These are phyloP conservation scores for Melierax canorus DNA, from an alignment of 2,113 vertebrate genomes.

Conservation along the genomic window DNA sequence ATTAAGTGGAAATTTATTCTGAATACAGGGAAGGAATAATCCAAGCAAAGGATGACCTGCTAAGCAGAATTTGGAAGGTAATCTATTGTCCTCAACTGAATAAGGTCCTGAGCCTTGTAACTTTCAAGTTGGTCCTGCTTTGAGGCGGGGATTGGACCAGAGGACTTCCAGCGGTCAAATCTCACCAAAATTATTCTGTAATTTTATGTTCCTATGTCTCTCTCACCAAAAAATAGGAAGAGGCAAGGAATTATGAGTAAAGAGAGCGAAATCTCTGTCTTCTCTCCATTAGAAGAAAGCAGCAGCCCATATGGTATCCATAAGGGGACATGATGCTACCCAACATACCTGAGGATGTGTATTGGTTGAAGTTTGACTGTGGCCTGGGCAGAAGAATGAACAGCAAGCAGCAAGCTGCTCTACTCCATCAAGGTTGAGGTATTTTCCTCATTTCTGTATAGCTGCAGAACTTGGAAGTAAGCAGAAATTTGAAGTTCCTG, in stretches of 20 bases:
- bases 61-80: neutral
- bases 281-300: neutral
- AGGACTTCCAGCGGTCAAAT: neutral
- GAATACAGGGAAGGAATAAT: neutral
- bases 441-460: neutral
- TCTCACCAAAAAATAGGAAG: neutral
- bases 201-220: neutral
- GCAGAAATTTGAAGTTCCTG: neutral
- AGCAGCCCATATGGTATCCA: neutral
- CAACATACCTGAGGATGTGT: neutral
- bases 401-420: neutral
- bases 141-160: neutral
- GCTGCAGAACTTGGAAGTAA: neutral
- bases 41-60: neutral
- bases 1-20: neutral
- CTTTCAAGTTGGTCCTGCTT: neutral
- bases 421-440: neutral
- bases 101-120: neutral
- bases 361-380: neutral
- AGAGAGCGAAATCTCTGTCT: neutral
- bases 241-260: neutral
- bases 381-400: neutral
- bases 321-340: neutral
- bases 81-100: neutral
- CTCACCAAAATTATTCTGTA: neutral